Evolutionary conservation across 2,113 vertebrate species (phyloP), one percentile per base, ranked within the genome.

Genomic region (Oophaga pumilio): DNA sequence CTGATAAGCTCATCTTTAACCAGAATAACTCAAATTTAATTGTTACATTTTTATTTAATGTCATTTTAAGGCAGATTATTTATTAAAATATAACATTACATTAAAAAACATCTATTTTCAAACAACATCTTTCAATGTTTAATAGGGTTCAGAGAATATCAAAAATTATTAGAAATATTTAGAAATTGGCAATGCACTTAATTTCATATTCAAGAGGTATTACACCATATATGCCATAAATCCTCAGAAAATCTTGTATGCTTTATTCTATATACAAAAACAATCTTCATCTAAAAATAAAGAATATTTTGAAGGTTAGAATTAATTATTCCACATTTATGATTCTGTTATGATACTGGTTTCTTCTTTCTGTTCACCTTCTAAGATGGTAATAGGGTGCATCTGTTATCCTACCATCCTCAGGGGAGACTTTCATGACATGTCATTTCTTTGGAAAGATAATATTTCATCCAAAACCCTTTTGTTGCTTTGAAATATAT

Each of bases 361-460:
- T 50, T 22, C 33, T 50, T 33, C 2, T 43, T 50, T 76, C 43
- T 43, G 49, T 50, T 76, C 26, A 17, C 73, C 26, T 76, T 18
- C 33, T 20, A 76, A 76, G 6, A 20, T 76, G 73, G 73, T 43
- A 76, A 76, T 76, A 76, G 49, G 50, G 49, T 76, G 33, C 73
- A 76, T 76, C 73, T 76, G 73, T 76, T 76, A 76, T 76, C 73
- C 73, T 52, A 22, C 43, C 43, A 76, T 50, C 73, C 73, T 76
- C 73, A 50, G 73, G 73, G 73, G 50, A 50, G 33, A 50, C 43
- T 76, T 76, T 76, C 43, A 50, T 76, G 43, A 10, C 11, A 22
- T 33, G 17, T 28, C 15, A 76, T 76, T 76, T 76, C 73, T 76
- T 76, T 26, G 14, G 68, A 71, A 50, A 76, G 73, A 76, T 76